Conservation (phyloP, 2,888 invertebrate genomes). For the Sarcophaga subvicina region DNA sequence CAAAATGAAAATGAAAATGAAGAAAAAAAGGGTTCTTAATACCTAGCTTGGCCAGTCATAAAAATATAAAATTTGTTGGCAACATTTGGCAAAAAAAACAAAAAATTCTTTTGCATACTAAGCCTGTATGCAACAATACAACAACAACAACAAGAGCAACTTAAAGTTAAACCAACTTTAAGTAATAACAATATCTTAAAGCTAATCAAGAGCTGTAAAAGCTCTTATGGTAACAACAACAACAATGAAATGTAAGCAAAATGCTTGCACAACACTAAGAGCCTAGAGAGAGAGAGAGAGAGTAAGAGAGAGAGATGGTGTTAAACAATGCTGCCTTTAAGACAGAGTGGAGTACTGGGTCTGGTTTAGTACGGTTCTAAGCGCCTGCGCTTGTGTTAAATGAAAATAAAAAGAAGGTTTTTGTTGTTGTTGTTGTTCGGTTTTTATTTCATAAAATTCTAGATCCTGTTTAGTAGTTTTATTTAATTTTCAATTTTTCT, state of each 20-base stretch:
- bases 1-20: not conserved
- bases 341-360: no score
- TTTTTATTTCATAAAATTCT: constrained; percentile 36
- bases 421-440: not conserved
- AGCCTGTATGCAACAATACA: not conserved
- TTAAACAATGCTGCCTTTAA: not conserved
- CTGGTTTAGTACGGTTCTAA: constrained; percentile 14
- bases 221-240: constrained; percentile 23
- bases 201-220: constrained; percentile 60
- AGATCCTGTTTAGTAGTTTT: constrained; percentile 65
- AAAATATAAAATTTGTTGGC: constrained; percentile 48
- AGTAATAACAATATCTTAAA: constrained; percentile 67
- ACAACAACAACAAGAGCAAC: not conserved
- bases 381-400: constrained; percentile 66
- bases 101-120: constrained; percentile 37
- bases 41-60: constrained; percentile 9
- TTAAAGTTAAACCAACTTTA: constrained; percentile 41
- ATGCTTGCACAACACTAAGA: not conserved
- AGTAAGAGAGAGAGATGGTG: not conserved
- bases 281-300: not conserved
- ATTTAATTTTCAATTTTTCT: constrained; percentile 66
- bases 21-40: constrained; percentile 51
- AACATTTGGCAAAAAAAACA: constrained; percentile 8
- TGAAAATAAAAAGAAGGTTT: not conserved
- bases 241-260: constrained; percentile 15